A percentile compares a stretch with the other conserved stretches of the same genome.
Evolutionary conservation across 1,140 invertebrate species (phyloP).

Genomic region (Zeugodacus cucurbitae): DNA sequence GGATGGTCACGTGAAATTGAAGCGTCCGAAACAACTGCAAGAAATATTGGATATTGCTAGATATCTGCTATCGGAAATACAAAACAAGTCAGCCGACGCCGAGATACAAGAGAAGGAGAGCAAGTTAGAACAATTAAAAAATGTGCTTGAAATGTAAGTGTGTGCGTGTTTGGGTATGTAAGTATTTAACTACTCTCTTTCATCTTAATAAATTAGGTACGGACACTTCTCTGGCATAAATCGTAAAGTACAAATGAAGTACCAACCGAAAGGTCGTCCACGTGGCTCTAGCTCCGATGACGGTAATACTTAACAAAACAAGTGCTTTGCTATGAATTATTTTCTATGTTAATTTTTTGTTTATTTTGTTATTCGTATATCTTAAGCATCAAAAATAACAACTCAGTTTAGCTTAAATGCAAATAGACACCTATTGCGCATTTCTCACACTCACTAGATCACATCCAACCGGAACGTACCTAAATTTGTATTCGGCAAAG

Average conservation of each 20-base stretch:
- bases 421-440: too few species aligned
- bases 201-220: conserved; percentile 77
- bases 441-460: too few species aligned
- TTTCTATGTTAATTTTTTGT: too few species aligned
- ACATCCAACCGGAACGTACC: too few species aligned
- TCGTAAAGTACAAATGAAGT: conserved; percentile 99
- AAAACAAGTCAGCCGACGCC: conserved; percentile 83
- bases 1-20: conserved; percentile 96
- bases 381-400: too few species aligned
- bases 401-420: too few species aligned
- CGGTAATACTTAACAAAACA: conserved; percentile 72
- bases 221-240: conserved; percentile 99
- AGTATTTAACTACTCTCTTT: neutral
- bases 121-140: conserved; percentile 97
- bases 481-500: too few species aligned
- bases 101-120: conserved; percentile 97
- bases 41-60: conserved; percentile 96
- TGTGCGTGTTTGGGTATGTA: conserved; percentile 43
- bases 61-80: conserved; percentile 87
- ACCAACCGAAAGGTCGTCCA: conserved; percentile 94
- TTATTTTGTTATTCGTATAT: too few species aligned
- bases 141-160: conserved; percentile 96
- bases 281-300: conserved; percentile 95
- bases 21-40: conserved; percentile 96
- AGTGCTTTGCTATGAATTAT: too few species aligned